These are phyloP conservation scores for Fukomys damarensis DNA, from an alignment of 2,113 vertebrate genomes.

Conservation along the genomic window DNA sequence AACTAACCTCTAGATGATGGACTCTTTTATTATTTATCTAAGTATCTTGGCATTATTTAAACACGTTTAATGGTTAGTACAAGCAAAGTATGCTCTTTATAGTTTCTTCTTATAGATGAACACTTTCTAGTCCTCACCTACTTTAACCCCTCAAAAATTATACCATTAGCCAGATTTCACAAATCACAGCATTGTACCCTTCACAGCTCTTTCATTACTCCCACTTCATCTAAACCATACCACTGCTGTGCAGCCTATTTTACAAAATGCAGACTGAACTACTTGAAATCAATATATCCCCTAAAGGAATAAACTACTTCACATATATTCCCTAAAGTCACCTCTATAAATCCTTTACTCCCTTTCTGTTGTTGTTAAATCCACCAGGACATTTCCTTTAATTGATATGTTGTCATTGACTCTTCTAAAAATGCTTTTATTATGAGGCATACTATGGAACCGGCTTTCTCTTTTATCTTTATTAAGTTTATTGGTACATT, in stretches of 20 bases:
- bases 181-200: background rate
- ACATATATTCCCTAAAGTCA: conserved; percentile 32
- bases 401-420: background rate
- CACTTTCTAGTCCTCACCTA: background rate
- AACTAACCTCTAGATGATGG: background rate
- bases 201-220: background rate
- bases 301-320: conserved; percentile 29
- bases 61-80: conserved; percentile 5
- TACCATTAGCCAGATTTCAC: background rate
- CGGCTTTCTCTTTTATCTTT: background rate
- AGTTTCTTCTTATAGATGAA: background rate
- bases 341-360: background rate
- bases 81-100: background rate
- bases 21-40: background rate
- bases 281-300: conserved; percentile 46
- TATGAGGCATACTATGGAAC: background rate
- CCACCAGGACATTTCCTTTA: background rate
- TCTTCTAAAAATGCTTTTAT: conserved; percentile 55
- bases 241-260: background rate
- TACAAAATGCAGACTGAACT: background rate
- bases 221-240: background rate
- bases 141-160: background rate
- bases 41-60: background rate
- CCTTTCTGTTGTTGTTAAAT: background rate
- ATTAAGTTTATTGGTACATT: no score